Evolutionary conservation across 1,140 invertebrate species (phyloP), one percentile per base, ranked within the genome.

Genomic region (Aphelinus certus): DNA sequence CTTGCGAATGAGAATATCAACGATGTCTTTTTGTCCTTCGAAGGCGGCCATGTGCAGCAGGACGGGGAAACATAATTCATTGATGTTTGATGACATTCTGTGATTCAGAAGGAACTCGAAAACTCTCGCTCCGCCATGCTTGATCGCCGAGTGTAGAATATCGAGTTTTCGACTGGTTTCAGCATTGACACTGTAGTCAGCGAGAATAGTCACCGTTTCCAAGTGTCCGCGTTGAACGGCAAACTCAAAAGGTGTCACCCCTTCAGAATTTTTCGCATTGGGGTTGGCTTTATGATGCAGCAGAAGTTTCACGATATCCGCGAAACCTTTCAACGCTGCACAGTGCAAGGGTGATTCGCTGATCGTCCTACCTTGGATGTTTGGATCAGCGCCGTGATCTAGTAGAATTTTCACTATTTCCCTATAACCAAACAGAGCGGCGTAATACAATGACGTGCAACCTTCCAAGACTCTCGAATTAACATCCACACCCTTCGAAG

Each of bases 301-400:
- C 10, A 94, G 83, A 42, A 92, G 83, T 2, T 93, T 89, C 3
- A 92, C 92, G n/a, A 90, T 87, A 77, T 92, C 89, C 58, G 91
- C 90, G 76, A 93, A 91, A 0, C 91, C 92, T 47, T 92, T 79
- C 79, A 93, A 91, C 2, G 58, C 58, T 60, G 58, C 58, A 5
- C 4, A 60, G n/a, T 60, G 58, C 4, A 60, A 26, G 4, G 58
- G 58, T 9, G 58, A 9, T 7, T 60, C 6, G 5, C 6, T 4
- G 26, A 7, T 7, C 3, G 4, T 60, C 7, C n/a, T 60, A 26
- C n/a, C 4, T 26, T 7, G 4, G 10, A 26, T 26, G 42, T 60
- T 60, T 60, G 58, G 9, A 83, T 93, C 88, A 1, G 94, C 80
- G 49, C 79, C 78, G 62, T 77, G 74, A 49, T 79, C 43, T 51